Conservation (phyloP, 1,140 invertebrate species). For the Matsumurasca onukii region DNA sequence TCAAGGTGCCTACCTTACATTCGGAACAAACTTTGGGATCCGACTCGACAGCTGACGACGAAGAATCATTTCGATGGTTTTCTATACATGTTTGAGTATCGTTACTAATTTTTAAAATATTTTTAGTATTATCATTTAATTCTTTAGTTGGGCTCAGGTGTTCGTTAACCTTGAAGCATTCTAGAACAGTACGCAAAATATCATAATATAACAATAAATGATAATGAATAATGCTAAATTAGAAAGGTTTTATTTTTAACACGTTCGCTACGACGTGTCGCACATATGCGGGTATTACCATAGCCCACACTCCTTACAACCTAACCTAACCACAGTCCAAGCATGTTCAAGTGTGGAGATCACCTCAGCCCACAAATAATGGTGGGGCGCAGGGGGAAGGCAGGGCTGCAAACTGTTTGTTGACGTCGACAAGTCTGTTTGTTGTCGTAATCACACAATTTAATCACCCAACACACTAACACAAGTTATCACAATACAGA, state of each 20-base stretch:
- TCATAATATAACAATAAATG: not conserved
- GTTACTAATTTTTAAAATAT: slow-evolving; percentile 30
- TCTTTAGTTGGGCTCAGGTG: slow-evolving; percentile 15
- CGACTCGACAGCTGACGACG: not conserved
- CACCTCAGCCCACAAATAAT: too few relatives aligned
- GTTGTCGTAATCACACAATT: too few relatives aligned
- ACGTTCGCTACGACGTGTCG: too few relatives aligned
- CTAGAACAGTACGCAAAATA: slow-evolving; percentile 29
- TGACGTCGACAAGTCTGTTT: too few relatives aligned
- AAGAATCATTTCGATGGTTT: slow-evolving; percentile 26
- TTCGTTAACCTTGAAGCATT: slow-evolving; percentile 30
- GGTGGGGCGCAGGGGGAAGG: not conserved
- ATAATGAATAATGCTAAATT: not conserved
- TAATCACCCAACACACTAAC: too few relatives aligned
- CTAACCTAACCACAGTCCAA: too few relatives aligned
- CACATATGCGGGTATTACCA: too few relatives aligned
- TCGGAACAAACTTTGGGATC: slow-evolving; percentile 31
- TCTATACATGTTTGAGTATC: slow-evolving; percentile 32
- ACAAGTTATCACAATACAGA: too few relatives aligned
- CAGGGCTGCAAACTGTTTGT: not conserved
- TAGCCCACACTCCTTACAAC: too few relatives aligned
- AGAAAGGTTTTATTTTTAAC: not conserved
- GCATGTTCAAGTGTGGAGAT: not conserved
- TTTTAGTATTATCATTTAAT: slow-evolving; percentile 31
- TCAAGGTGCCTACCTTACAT: not conserved